Base-by-base conservation (phyloP, 1,140 invertebrate genomes). In the Physella acuta region DNA sequence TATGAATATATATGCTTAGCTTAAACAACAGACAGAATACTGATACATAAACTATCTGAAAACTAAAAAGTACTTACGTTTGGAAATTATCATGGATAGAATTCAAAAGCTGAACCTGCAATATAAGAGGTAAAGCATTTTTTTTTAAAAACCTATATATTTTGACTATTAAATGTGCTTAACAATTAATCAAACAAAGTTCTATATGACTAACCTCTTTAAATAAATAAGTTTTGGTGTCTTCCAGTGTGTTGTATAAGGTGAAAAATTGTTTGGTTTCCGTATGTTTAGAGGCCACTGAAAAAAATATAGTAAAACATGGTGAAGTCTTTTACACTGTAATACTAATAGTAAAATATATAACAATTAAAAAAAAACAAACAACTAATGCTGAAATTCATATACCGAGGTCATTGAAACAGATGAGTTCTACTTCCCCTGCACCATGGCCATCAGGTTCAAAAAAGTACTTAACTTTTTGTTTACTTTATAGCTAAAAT, bases 221-320 rank as follows among this genome's bases (percentile, higher is more conserved):
- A 56, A 90, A 91, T 71, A 97, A 88, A 85, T 97, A 98, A 33
- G 92, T 86, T 82, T 94, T 93, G 3, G 93, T 93, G 86, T 98
- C 95, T 82, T 95, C 92, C n/a, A 98, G 86, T 4, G 93, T 95
- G 85, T 99, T 99, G 83, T 97, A 96, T 63, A 98, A 87, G 34
- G 93, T 96, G 81, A 95, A 98, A 87, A 95, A 97, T 86, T 98
- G 94, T 84, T 98, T 98, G 0, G 95, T 98, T 88, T 98, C 95
- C 81, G 92, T 92, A 79, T 98, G 94, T 78, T 94, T 97, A 33
- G 92, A 91, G 70, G 93, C 91, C 81, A 98, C 94, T 96, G 82
- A 68, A 89, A 88, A 30, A 30, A 8, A 55, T 14, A 20, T 55
- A 24, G 24, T 14, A 8, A 55, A 8, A 14, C 53, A 20, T 24